phyloP scores from a whole-genome alignment of 2,113 vertebrate genomes.

The Prunella fulvescens region DNA sequence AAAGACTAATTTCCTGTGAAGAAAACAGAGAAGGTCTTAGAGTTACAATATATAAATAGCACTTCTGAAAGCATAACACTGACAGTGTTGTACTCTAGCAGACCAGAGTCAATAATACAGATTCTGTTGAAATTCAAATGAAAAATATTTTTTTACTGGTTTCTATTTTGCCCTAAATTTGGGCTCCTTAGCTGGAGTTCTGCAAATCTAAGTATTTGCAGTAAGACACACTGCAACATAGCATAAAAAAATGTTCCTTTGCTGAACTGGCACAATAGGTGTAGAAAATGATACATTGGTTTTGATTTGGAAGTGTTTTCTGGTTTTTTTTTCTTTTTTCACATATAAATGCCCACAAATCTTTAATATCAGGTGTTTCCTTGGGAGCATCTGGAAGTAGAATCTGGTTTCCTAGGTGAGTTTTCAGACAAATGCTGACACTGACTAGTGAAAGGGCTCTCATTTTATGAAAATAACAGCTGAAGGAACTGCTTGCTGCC shows the following conservation, averaged over 20 bases:
- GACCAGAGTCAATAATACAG: background rate
- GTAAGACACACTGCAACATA: background rate
- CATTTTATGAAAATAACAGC: background rate
- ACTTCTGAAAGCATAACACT: slow-evolving; percentile 1
- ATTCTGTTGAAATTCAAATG: background rate
- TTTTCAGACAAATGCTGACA: background rate
- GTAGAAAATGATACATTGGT: background rate
- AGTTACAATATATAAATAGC: slow-evolving; percentile 11
- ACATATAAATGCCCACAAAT: background rate
- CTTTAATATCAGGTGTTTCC: background rate
- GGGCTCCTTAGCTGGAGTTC: background rate
- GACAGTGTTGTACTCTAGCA: background rate
- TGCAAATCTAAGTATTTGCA: background rate
- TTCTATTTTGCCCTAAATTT: background rate
- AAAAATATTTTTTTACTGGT: slow-evolving; percentile 11
- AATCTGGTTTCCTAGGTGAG: background rate
- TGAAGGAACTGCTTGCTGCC: background rate
- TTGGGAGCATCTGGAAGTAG: background rate
- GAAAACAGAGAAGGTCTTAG: background rate
- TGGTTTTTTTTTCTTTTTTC: background rate
- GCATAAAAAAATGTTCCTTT: background rate
- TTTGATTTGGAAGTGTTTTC: background rate
- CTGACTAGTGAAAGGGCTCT: background rate
- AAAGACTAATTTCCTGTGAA: slow-evolving; percentile 20
- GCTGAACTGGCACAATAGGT: background rate